A percentile compares a stretch with the other conserved stretches of the same genome.
Conservation (phyloP, 2,888 invertebrate genomes). For the Yponomeuta malinellus region DNA sequence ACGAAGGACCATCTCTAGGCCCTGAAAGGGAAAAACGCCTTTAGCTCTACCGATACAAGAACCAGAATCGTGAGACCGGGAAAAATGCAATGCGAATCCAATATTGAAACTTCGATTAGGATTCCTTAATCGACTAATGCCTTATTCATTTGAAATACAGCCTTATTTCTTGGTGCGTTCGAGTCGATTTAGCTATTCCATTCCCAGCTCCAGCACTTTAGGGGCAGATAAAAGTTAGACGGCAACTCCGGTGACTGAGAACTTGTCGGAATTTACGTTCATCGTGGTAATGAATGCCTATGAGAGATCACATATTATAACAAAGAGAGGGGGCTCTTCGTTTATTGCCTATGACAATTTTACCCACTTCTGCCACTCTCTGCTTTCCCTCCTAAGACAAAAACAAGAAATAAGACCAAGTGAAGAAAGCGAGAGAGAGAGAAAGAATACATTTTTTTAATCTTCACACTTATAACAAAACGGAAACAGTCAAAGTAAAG, state of each 20-base stretch:
- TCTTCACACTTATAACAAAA: too few species aligned
- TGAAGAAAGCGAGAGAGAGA: too few species aligned
- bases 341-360: too few species aligned
- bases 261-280: not conserved
- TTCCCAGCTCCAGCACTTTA: not conserved
- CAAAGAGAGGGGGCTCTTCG: too few species aligned
- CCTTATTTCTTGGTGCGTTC: constrained; percentile 4
- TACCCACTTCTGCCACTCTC: too few species aligned
- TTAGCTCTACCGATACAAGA: not conserved
- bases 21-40: not conserved
- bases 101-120: constrained; percentile 22
- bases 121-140: constrained; percentile 21
- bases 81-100: constrained; percentile 17
- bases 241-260: not conserved
- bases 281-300: not conserved
- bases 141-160: constrained; percentile 4
- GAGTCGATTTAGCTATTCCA: constrained; percentile 14
- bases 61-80: not conserved
- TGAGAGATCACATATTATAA: too few species aligned
- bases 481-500: too few species aligned
- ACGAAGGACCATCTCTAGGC: not conserved
- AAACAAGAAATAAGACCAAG: too few species aligned
- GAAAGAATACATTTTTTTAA: too few species aligned
- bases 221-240: not conserved
- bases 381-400: too few species aligned